A percentile compares a stretch with the other conserved stretches of the same genome.
phyloP scores from a whole-genome alignment of 2,113 vertebrate species.

The Bos indicus region DNA sequence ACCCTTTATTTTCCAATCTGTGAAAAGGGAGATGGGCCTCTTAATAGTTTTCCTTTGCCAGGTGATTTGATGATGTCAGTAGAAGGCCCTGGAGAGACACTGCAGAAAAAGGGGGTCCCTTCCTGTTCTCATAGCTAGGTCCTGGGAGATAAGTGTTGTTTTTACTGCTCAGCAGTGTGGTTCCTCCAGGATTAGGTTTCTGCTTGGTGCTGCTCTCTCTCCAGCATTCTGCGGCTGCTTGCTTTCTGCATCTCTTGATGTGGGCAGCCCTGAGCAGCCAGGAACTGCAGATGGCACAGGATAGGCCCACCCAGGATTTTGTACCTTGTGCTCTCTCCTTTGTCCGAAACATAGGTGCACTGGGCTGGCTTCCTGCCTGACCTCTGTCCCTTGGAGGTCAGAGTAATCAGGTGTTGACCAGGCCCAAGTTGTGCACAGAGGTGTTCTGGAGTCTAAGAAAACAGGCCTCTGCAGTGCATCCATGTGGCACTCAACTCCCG shows the following conservation, averaged over 20 bases:
- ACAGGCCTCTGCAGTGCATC: neutral
- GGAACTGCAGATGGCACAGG: neutral
- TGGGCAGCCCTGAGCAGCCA: too few species aligned
- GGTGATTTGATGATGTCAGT: too few species aligned
- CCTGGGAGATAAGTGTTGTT: neutral
- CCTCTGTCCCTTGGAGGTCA: neutral
- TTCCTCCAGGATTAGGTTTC: neutral
- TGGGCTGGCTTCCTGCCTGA: neutral
- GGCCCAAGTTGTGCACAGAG: neutral
- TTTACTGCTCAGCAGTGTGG: neutral
- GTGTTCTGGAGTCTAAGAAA: neutral
- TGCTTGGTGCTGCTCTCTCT: neutral
- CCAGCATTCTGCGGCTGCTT: neutral
- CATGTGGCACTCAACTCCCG: neutral
- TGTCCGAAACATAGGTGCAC: fast-evolving
- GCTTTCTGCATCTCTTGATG: neutral
- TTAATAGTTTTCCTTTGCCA: neutral
- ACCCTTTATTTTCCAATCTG: neutral
- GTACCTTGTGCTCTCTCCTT: neutral
- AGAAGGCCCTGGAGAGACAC: neutral
- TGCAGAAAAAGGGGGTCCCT: neutral
- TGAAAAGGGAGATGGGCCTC: neutral
- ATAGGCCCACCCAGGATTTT: neutral
- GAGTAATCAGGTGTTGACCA: neutral
- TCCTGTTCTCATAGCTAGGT: neutral